Evolutionary conservation across 2,113 vertebrate species (phyloP).

Genomic region (Struthidea cinerea): DNA sequence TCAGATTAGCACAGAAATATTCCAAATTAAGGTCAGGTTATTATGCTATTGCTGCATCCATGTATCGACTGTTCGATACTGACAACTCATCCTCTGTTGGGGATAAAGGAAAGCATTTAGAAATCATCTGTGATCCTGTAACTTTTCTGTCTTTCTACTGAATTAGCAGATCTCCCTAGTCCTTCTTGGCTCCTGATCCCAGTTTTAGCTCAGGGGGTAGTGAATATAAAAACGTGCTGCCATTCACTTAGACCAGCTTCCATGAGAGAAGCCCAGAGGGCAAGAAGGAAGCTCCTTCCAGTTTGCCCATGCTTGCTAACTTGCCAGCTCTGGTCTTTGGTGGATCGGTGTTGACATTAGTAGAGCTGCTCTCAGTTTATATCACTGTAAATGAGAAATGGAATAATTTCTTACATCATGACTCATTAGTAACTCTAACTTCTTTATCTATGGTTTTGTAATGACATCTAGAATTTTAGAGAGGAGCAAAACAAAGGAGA

Average conservation of each 20-base stretch:
- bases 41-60: rapidly evolving
- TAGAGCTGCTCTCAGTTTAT: background rate
- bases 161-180: background rate
- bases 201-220: background rate
- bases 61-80: background rate
- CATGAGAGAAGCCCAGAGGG: background rate
- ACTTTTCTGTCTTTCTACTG: background rate
- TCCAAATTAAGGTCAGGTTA: background rate
- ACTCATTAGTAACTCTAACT: background rate
- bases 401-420: background rate
- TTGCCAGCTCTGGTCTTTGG: background rate
- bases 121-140: background rate
- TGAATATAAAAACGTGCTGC: background rate
- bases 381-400: background rate
- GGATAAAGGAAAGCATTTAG: background rate
- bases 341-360: background rate
- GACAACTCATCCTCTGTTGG: background rate
- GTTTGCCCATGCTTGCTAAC: background rate
- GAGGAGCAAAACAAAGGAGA: background rate
- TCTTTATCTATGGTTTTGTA: background rate
- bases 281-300: background rate
- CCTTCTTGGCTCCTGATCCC: background rate
- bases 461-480: background rate
- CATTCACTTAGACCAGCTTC: background rate
- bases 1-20: background rate